These are phyloP conservation scores for Centrocercus urophasianus DNA, from an alignment of 2,113 vertebrate genomes.

Conservation along the genomic window DNA sequence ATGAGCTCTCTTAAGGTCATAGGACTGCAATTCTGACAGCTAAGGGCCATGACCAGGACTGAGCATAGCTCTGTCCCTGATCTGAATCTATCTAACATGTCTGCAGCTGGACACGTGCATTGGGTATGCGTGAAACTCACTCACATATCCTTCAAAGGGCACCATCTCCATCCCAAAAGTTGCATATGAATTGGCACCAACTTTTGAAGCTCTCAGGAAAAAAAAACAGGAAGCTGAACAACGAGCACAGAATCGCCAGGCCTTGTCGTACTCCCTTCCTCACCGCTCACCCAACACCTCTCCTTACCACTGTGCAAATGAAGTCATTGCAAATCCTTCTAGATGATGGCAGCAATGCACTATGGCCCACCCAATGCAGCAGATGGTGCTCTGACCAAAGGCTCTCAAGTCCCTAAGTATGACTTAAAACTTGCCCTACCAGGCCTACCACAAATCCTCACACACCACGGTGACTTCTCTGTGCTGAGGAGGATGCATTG, in stretches of 20 bases:
- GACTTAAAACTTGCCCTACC: neutral
- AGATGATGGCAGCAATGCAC: accelerated
- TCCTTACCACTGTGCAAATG: neutral
- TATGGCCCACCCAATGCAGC: accelerated
- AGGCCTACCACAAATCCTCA: neutral
- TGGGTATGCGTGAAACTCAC: neutral
- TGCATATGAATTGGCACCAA: neutral
- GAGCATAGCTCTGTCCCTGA: neutral
- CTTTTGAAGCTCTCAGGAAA: neutral
- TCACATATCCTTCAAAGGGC: accelerated
- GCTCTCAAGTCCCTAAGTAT: neutral
- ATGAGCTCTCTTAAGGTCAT: neutral
- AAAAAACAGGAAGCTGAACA: neutral
- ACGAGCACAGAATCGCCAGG: neutral
- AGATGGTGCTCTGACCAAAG: neutral
- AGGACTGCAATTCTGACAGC: neutral
- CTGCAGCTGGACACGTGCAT: accelerated
- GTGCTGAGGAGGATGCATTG: neutral
- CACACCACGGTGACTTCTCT: neutral
- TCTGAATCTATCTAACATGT: neutral
- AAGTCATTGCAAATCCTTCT: neutral
- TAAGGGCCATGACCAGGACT: neutral
- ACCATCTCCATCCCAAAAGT: neutral
- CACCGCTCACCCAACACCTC: neutral
- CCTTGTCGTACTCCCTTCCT: neutral